These are phyloP conservation scores for Sarcophaga variegata DNA, from an alignment of 2,888 invertebrate species.

Conservation along the genomic window DNA sequence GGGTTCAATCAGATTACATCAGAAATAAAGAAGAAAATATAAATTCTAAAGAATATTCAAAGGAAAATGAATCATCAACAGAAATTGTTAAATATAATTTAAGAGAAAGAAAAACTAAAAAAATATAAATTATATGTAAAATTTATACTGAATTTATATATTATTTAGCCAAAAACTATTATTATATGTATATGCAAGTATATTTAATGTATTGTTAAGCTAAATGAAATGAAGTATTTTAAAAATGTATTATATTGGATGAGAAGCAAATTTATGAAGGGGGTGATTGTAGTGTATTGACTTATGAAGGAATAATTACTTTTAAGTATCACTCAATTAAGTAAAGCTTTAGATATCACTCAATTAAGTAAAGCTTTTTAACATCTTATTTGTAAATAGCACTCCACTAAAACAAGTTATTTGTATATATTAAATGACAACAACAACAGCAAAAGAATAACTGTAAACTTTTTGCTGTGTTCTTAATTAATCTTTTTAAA, in stretches of 20 bases:
- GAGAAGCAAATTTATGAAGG: slow-evolving; percentile 8
- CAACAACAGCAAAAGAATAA: no score
- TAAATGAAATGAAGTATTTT: no score
- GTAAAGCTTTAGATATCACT: no score
- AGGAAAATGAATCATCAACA: slow-evolving; percentile 8
- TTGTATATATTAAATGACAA: no score
- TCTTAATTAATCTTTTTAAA: no score
- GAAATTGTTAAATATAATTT: slow-evolving; percentile 37
- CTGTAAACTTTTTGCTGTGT: no score
- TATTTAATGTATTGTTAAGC: slow-evolving; percentile 28
- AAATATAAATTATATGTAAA: slow-evolving; percentile 15
- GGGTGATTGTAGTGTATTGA: slow-evolving; percentile 47
- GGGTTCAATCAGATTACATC: slow-evolving; percentile 6
- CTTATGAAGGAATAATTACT: neutral
- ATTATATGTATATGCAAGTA: neutral
- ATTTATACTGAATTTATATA: slow-evolving; percentile 13
- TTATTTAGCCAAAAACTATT: neutral
- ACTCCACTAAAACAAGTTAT: no score
- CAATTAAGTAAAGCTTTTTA: no score
- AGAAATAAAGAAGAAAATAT: slow-evolving; percentile 14
- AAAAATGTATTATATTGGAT: neutral
- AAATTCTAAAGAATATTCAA: neutral
- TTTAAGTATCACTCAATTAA: no score
- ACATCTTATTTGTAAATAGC: no score
- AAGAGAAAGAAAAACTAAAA: slow-evolving; percentile 48